Conservation (phyloP, 2,888 invertebrate genomes). For the Chrysopilus asiliformis region DNA sequence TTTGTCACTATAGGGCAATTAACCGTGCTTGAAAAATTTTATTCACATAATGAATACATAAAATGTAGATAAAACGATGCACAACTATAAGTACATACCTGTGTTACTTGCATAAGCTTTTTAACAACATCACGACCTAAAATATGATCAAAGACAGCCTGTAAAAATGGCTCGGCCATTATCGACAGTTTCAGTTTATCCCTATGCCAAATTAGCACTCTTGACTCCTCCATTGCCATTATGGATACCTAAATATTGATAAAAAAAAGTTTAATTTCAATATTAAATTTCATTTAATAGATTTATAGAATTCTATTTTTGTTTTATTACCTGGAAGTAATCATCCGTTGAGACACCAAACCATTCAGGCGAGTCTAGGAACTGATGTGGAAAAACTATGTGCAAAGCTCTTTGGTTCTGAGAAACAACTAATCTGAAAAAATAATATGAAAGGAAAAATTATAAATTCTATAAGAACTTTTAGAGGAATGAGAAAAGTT, state of each 20-base stretch:
- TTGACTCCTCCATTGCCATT: slow-evolving; percentile 75
- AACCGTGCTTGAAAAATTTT: too few species aligned
- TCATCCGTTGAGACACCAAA: slow-evolving; percentile 79
- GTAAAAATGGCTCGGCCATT: slow-evolving; percentile 67
- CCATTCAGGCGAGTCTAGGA: slow-evolving; percentile 82
- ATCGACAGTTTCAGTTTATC: slow-evolving; percentile 76
- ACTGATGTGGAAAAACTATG: slow-evolving; percentile 76
- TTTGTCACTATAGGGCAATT: too few species aligned
- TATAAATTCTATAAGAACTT: too few species aligned
- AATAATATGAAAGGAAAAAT: too few species aligned
- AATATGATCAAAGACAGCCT: slow-evolving; percentile 76
- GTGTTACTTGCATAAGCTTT: slow-evolving; percentile 67
- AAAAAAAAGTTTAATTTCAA: not conserved
- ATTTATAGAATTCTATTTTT: not conserved
- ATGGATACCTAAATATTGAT: slow-evolving; percentile 58
- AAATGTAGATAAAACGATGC: not conserved
- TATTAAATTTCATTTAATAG: not conserved
- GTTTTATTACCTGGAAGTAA: slow-evolving; percentile 60
- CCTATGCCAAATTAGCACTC: slow-evolving; percentile 71
- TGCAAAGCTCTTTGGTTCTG: slow-evolving; percentile 73
- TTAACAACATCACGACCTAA: slow-evolving; percentile 74
- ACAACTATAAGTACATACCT: slow-evolving; percentile 21
- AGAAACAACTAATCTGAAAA: slow-evolving; percentile 63
- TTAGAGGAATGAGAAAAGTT: too few species aligned
- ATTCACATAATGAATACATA: too few species aligned